These are phyloP conservation scores for Drymonia ruficornis DNA, from an alignment of 2,888 invertebrate species.

Conservation along the genomic window DNA sequence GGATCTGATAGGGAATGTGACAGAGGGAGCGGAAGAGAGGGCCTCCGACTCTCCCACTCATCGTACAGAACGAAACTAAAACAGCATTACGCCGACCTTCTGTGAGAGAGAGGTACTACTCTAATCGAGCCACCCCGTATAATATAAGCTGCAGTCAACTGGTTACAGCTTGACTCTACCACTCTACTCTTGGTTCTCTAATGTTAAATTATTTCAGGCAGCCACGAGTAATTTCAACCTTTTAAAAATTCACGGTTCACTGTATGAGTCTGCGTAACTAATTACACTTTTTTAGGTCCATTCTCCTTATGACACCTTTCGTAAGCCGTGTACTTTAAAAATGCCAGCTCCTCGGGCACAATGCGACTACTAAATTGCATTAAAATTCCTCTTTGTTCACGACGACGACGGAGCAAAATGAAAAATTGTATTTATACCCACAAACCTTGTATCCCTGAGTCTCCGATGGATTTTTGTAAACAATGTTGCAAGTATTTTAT, in stretches of 20 bases:
- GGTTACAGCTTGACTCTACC: too few species aligned
- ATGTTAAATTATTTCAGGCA: too few species aligned
- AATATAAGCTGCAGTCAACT: too few species aligned
- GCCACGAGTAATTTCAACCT: conserved; percentile 6
- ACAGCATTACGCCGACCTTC: too few species aligned
- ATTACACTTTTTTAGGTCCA: conserved; percentile 45
- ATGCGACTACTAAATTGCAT: conserved; percentile 66
- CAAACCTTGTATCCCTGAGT: conserved; percentile 29
- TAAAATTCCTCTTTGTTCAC: conserved; percentile 66
- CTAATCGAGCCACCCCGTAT: too few species aligned
- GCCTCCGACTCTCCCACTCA: too few species aligned
- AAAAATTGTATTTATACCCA: conserved; percentile 52
- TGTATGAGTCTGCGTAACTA: conserved; percentile 22
- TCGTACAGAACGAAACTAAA: too few species aligned
- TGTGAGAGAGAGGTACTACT: too few species aligned
- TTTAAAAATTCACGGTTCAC: conserved; percentile 27
- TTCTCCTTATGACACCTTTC: conserved; percentile 49
- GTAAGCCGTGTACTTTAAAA: conserved; percentile 51
- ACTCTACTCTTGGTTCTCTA: too few species aligned
- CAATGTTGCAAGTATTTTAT: conserved; percentile 29
- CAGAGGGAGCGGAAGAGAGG: too few species aligned
- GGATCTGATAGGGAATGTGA: too few species aligned
- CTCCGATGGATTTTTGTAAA: conserved; percentile 29
- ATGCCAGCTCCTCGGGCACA: conserved; percentile 39
- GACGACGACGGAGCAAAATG: conserved; percentile 42